These are phyloP conservation scores for Threskiornis aethiopicus DNA, from an alignment of 2,797 vertebrate genomes.

Conservation along the genomic window DNA sequence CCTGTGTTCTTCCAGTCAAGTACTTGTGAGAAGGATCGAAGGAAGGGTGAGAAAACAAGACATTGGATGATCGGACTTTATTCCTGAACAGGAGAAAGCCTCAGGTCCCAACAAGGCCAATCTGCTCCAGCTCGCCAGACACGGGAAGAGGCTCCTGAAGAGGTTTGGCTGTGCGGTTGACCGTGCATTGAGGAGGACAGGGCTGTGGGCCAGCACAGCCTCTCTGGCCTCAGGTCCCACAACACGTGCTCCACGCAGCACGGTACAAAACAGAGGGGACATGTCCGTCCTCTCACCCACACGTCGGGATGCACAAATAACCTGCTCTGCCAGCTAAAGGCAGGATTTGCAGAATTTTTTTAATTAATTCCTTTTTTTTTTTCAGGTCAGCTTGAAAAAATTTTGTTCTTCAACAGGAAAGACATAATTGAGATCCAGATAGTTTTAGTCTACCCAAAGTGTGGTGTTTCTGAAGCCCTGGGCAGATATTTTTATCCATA, in stretches of 20 bases:
- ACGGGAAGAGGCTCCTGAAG: not conserved
- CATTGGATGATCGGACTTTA: accelerated
- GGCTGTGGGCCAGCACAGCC: not conserved
- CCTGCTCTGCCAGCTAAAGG: not conserved
- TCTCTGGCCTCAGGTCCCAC: not conserved
- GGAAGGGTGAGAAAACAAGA: not conserved
- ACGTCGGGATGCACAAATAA: not conserved
- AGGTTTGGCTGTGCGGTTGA: not conserved
- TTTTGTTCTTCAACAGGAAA: not conserved
- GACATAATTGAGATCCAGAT: not conserved
- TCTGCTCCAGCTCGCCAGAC: not conserved
- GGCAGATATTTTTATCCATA: not conserved
- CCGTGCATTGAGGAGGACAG: not conserved
- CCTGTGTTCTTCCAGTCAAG: not conserved
- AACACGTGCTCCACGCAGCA: accelerated
- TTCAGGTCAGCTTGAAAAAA: not conserved
- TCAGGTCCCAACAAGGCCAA: not conserved
- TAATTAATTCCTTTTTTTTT: not conserved
- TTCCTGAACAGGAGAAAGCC: not conserved
- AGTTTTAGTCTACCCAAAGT: not conserved
- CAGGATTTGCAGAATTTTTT: not conserved
- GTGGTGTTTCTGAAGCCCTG: not conserved
- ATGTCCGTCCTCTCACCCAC: not conserved
- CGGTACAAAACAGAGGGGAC: not conserved
- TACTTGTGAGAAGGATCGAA: not conserved